Conservation (phyloP, 53 echinoderm and acorn worm species). For the Mesocentrotus franciscanus region DNA sequence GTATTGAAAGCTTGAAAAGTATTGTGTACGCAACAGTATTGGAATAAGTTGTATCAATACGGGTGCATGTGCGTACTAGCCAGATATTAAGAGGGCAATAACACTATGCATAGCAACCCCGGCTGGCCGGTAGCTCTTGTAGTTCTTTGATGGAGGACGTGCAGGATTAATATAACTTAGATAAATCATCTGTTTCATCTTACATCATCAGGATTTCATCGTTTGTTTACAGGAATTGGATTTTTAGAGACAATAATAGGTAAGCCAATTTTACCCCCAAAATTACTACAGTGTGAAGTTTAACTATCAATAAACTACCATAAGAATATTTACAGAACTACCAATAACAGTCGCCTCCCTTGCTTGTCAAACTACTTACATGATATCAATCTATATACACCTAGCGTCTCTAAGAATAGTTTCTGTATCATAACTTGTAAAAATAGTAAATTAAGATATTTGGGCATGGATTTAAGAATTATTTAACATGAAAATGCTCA, state of each 20-base stretch:
- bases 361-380: no score
- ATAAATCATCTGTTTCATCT: not conserved
- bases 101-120: slow-evolving; percentile 3
- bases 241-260: not conserved
- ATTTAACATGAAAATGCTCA: no score
- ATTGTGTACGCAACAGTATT: slow-evolving; percentile 40
- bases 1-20: slow-evolving; percentile 18
- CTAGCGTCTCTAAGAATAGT: no score
- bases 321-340: no score
- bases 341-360: not conserved
- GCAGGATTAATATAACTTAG: not conserved
- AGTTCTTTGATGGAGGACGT: not conserved
- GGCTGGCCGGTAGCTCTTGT: not conserved
- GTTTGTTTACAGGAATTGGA: not conserved
- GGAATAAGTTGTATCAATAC: not conserved
- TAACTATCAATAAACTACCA: no score
- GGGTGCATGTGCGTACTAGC: not conserved
- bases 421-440: no score
- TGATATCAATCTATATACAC: no score
- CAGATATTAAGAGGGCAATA: not conserved
- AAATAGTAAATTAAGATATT: no score
- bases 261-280: not conserved
- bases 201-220: not conserved
- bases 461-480: no score
- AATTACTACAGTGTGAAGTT: no score